phyloP scores from a whole-genome alignment of 2,888 invertebrate species.

The Hypomecis punctinalis region DNA sequence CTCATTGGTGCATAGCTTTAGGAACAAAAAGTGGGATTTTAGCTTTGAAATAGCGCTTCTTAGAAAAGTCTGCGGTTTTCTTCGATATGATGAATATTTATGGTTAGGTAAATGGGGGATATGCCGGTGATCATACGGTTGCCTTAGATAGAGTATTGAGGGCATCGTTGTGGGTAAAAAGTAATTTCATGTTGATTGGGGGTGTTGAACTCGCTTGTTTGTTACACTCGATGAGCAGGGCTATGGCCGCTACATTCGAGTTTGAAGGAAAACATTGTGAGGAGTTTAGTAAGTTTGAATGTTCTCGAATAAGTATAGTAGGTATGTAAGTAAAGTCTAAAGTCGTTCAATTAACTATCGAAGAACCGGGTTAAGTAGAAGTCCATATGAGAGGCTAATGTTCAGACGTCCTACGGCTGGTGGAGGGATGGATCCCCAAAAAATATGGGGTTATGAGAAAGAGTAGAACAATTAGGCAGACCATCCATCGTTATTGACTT shows the following conservation, averaged over 20 bases:
- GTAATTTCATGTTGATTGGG: background rate
- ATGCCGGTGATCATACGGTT: slow-evolving; percentile 13
- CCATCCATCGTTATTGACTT: no score
- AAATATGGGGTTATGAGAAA: no score
- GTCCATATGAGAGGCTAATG: no score
- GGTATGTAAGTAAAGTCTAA: no score
- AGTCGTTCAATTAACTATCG: no score
- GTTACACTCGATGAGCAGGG: slow-evolving; percentile 6
- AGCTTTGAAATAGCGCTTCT: slow-evolving; percentile 29
- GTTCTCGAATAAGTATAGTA: no score
- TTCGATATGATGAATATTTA: slow-evolving; percentile 37
- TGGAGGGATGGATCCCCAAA: no score
- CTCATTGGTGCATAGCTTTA: slow-evolving; percentile 13
- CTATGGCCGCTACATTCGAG: background rate
- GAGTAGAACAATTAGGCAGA: no score
- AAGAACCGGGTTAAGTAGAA: no score
- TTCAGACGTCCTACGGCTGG: no score
- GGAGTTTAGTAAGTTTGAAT: no score
- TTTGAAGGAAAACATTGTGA: no score
- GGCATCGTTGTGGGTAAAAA: slow-evolving; percentile 6
- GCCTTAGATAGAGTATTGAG: background rate
- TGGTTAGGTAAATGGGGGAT: slow-evolving; percentile 14
- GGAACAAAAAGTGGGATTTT: slow-evolving; percentile 11
- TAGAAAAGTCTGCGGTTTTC: slow-evolving; percentile 39
- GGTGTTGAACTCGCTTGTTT: slow-evolving; percentile 13